A percentile compares a stretch with the other conserved stretches of the same genome.
These are phyloP conservation scores for Heteromyza rotundicornis DNA, from an alignment of 2,888 invertebrate genomes.

Conservation along the genomic window DNA sequence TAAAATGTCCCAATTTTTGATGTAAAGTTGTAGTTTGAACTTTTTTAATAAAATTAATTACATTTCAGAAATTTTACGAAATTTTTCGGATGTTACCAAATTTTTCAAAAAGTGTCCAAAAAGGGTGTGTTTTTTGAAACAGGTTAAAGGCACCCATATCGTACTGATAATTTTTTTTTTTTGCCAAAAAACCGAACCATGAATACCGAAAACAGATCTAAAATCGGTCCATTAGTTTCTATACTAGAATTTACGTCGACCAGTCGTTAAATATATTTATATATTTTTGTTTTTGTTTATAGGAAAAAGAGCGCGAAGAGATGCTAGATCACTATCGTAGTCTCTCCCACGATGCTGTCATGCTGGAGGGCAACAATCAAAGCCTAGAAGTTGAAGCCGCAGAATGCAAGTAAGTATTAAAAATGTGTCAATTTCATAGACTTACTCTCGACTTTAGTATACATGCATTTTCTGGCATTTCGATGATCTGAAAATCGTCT, in stretches of 20 bases:
- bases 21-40: too few species aligned
- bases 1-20: too few species aligned
- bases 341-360: slow-evolving; percentile 77
- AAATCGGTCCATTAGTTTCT: slow-evolving; percentile 14
- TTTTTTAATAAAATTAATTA: too few species aligned
- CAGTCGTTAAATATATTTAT: slow-evolving; percentile 19
- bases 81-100: too few species aligned
- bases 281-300: slow-evolving; percentile 33
- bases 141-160: too few species aligned
- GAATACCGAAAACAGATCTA: neutral
- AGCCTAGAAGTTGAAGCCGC: slow-evolving; percentile 78
- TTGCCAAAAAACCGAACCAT: neutral
- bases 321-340: slow-evolving; percentile 81
- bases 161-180: too few species aligned
- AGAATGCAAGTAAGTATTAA: slow-evolving; percentile 68
- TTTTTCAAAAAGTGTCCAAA: too few species aligned
- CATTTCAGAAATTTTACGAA: too few species aligned
- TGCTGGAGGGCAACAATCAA: slow-evolving; percentile 79
- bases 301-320: slow-evolving; percentile 81
- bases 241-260: slow-evolving; percentile 5
- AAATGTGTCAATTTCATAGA: slow-evolving; percentile 56
- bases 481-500: neutral
- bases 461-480: slow-evolving; percentile 1
- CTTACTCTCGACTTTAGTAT: neutral
- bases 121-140: too few species aligned